Evolutionary conservation across 2,888 invertebrate genomes (phyloP), one percentile per base, ranked within the genome.

Genomic region (Anodontia alba): DNA sequence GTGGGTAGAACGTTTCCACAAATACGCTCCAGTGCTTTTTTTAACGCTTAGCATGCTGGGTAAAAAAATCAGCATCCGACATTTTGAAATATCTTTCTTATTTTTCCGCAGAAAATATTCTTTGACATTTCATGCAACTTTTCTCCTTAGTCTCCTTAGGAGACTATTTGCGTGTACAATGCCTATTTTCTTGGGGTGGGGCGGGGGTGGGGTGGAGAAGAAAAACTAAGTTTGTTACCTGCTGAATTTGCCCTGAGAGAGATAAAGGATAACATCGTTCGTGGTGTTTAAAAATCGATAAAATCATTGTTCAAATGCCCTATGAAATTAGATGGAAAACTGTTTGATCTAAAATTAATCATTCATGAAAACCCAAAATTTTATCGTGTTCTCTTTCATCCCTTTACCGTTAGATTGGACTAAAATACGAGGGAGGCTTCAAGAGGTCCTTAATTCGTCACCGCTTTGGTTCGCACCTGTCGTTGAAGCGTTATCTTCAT

Each of bases 261-360:
- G n/a, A n/a, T n/a, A n/a, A n/a, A n/a, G n/a, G n/a, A n/a, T n/a
- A n/a, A 54, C 26, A 54, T 54, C 54, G 1, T 3, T 12, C 54
- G 23, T 12, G 5, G 5, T 54, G 49, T 54, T 23, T 54, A 5
- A 26, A 54, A 54, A 54, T 54, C 54, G 26, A 54, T 54, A 54
- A 54, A 54, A 26, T 54, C 54, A 54, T 54, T 54, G 54, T 54
- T 54, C 54, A 54, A 23, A 54, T 23, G 3, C 23, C 54, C n/a
- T 54, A 54, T 54, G 7, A 23, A 54, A 54, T 26, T 26, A n/a
- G 54, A 54, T 54, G 54, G 17, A 54, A 54, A 54, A 54, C 26
- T 26, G 26, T 54, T 54, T 54, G 54, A 54, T 54, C 54, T n/a
- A 26, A n/a, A n/a, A 54, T 54, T 54, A 54, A 54, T 54, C 54